These are phyloP conservation scores for Ichneumon xanthorius DNA, from an alignment of 2,888 invertebrate species.

Conservation along the genomic window DNA sequence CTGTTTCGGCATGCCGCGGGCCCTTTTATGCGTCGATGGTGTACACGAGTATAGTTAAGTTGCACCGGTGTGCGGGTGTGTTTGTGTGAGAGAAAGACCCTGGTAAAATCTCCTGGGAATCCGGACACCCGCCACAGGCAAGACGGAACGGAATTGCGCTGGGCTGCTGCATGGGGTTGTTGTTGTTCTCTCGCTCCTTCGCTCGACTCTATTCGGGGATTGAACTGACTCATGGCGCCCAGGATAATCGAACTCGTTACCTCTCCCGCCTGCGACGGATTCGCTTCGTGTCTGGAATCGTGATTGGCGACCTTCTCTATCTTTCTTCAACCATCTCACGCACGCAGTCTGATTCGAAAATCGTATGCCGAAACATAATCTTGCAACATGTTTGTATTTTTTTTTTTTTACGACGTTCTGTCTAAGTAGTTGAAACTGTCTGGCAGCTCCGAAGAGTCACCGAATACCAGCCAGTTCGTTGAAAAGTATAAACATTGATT, in stretches of 20 bases:
- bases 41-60: slow-evolving; percentile 28
- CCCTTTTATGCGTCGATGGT: slow-evolving; percentile 36
- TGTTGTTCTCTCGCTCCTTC: slow-evolving; percentile 48
- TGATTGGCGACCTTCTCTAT: slow-evolving; percentile 45
- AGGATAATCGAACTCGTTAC: slow-evolving; percentile 84
- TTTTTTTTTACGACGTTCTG: too few species aligned
- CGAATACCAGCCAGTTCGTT: background rate
- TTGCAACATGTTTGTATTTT: background rate
- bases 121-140: slow-evolving; percentile 79
- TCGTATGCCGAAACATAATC: slow-evolving; percentile 1
- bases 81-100: slow-evolving; percentile 68
- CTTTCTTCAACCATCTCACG: slow-evolving; percentile 1
- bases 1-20: slow-evolving; percentile 70
- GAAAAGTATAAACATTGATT: background rate
- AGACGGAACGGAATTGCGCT: slow-evolving; percentile 58
- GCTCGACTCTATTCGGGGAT: slow-evolving; percentile 61
- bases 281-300: slow-evolving; percentile 82
- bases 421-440: too few species aligned
- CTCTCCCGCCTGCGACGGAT: slow-evolving; percentile 76
- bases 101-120: slow-evolving; percentile 83
- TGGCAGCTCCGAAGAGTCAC: background rate
- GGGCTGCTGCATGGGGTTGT: slow-evolving; percentile 48
- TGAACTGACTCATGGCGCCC: slow-evolving; percentile 82
- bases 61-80: slow-evolving; percentile 21
- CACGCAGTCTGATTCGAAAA: background rate